Evolutionary conservation across 2,113 vertebrate genomes (phyloP).

Genomic region (Alethe castanea): DNA sequence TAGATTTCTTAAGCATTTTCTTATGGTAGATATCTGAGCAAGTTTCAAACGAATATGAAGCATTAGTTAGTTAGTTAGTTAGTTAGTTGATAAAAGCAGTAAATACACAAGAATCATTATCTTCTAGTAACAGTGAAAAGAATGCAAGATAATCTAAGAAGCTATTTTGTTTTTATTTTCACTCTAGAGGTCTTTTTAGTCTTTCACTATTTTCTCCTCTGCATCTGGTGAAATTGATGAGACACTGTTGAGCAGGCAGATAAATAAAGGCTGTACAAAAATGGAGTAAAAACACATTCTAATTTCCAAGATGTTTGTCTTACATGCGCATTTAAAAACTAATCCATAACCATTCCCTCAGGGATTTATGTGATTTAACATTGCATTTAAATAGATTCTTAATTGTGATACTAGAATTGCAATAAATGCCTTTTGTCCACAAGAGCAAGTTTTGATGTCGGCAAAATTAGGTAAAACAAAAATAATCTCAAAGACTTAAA

Average conservation of each 20-base stretch:
- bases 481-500: neutral
- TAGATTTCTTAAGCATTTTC: neutral
- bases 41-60: neutral
- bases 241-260: neutral
- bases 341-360: neutral
- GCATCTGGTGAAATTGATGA: neutral
- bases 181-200: neutral
- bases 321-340: neutral
- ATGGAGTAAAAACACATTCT: neutral
- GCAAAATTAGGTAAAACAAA: neutral
- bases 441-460: neutral
- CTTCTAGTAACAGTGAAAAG: neutral
- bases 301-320: neutral
- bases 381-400: neutral
- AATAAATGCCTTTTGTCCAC: neutral
- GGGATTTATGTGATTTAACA: neutral
- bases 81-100: neutral
- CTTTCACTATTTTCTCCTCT: neutral
- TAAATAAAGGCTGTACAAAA: neutral
- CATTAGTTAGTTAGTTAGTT: neutral
- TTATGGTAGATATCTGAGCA: neutral
- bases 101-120: neutral
- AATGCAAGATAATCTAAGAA: neutral
- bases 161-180: neutral
- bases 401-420: neutral